phyloP scores from a whole-genome alignment of 2,113 vertebrate genomes.

The Oncorhynchus kisutch region DNA sequence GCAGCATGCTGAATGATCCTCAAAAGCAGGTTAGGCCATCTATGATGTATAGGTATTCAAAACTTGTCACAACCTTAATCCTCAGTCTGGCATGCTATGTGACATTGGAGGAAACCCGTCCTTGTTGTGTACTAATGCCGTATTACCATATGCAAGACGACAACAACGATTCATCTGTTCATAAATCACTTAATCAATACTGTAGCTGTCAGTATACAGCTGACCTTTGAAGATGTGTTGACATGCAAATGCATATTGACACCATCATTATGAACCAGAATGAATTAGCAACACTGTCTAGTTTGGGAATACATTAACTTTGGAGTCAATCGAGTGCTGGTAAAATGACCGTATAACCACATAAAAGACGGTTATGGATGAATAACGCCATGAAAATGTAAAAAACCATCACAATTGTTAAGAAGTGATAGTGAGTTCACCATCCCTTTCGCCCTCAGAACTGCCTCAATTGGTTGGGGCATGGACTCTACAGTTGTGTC shows the following conservation, averaged over 20 bases:
- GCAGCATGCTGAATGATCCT: not conserved
- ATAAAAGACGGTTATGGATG: too few relatives aligned
- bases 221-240: constrained; percentile 2
- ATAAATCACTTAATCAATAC: constrained; percentile 9
- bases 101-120: constrained; percentile 21
- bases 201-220: not conserved
- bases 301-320: not conserved
- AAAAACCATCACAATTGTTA: too few relatives aligned
- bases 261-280: not conserved
- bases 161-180: not conserved
- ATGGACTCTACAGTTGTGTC: too few relatives aligned
- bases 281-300: not conserved
- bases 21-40: not conserved
- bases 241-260: not conserved
- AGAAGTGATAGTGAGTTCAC: too few relatives aligned
- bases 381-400: too few relatives aligned
- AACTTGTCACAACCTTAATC: not conserved
- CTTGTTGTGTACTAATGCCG: not conserved
- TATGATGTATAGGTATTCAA: not conserved
- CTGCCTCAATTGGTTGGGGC: too few relatives aligned
- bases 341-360: too few relatives aligned
- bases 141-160: not conserved
- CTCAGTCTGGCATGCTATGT: not conserved
- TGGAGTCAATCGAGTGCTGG: too few relatives aligned
- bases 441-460: too few relatives aligned